Evolutionary conservation across 2,113 vertebrate species (phyloP).

Genomic region (Varanus komodoensis): DNA sequence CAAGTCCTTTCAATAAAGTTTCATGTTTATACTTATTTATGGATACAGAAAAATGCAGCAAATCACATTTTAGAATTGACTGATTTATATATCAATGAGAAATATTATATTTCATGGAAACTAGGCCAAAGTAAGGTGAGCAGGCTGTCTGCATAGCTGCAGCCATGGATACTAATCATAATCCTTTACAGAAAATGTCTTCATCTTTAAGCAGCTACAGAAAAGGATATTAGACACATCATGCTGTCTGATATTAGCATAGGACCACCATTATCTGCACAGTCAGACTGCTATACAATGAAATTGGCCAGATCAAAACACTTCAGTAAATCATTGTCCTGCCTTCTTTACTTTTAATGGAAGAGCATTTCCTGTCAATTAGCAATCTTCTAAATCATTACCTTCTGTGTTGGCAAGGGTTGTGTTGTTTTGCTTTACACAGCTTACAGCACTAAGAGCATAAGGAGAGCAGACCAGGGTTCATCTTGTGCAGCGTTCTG

Average conservation of each 20-base stretch:
- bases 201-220: constrained; percentile 16
- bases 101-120: constrained; percentile 32
- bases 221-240: constrained; percentile 41
- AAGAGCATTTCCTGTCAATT: constrained; percentile 5
- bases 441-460: too few relatives aligned
- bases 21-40: constrained; percentile 52
- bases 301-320: constrained; percentile 27
- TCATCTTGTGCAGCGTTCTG: too few relatives aligned
- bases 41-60: constrained; percentile 55
- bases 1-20: constrained; percentile 51
- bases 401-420: background rate
- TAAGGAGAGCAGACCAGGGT: too few relatives aligned
- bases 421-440: background rate
- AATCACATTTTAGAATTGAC: constrained; percentile 49
- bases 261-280: constrained; percentile 6
- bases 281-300: constrained; percentile 26
- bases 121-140: constrained; percentile 3
- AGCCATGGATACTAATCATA: constrained; percentile 49
- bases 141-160: constrained; percentile 17
- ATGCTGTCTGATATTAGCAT: constrained; percentile 22
- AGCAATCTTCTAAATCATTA: constrained; percentile 13
- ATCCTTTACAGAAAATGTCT: constrained; percentile 41
- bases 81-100: constrained; percentile 34
- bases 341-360: constrained; percentile 21
- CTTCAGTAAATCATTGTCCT: constrained; percentile 20